These are phyloP conservation scores for Heliothis subflexa DNA, from an alignment of 1,140 invertebrate genomes.

Conservation along the genomic window DNA sequence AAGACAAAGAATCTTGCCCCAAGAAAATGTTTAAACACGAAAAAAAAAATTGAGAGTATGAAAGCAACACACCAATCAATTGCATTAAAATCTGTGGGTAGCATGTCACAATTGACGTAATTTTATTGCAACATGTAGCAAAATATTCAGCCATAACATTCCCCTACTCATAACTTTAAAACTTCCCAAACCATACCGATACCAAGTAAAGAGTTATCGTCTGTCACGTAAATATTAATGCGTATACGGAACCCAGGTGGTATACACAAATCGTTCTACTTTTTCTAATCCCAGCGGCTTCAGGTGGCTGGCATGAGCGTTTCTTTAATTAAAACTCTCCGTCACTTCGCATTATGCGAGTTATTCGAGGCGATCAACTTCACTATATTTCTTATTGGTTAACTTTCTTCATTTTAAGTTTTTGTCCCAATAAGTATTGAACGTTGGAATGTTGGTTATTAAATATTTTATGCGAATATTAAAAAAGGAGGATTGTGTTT, in stretches of 20 bases:
- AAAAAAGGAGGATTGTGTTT: no score
- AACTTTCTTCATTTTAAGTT: constrained; percentile 39
- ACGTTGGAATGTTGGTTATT: not conserved
- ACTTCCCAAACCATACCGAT: no score
- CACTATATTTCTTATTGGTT: constrained; percentile 26
- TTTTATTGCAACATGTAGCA: no score
- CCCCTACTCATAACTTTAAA: no score
- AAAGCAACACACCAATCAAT: no score
- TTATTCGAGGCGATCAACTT: constrained; percentile 11
- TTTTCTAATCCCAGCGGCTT: not conserved
- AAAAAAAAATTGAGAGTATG: no score
- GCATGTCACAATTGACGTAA: no score
- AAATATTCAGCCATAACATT: no score
- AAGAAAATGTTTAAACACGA: no score
- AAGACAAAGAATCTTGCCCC: no score
- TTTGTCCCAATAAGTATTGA: not conserved
- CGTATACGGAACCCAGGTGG: not conserved
- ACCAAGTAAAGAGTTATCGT: no score
- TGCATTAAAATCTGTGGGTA: no score
- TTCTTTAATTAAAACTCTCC: constrained; percentile 38
- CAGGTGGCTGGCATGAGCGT: constrained; percentile 2
- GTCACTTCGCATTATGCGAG: not conserved
- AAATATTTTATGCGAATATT: not conserved
- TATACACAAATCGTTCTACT: not conserved
- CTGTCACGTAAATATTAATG: not conserved